phyloP scores from a whole-genome alignment of 1,140 invertebrate species.

The Temnothorax longispinosus region DNA sequence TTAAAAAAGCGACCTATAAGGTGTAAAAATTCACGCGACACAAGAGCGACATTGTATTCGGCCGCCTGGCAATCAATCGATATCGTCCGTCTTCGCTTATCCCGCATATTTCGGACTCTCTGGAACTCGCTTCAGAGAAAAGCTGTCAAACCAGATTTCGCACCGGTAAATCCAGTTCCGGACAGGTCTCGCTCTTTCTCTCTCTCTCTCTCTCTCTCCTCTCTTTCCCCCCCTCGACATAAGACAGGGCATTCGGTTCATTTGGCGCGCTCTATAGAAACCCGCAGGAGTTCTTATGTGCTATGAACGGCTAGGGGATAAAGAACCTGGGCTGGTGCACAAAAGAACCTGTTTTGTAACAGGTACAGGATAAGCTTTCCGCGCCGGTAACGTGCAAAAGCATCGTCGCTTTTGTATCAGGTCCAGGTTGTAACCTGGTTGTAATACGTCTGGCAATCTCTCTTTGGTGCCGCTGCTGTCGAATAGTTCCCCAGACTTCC shows the following conservation, averaged over 20 bases:
- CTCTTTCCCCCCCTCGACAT: background rate
- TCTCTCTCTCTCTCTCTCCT: background rate
- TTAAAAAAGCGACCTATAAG: background rate
- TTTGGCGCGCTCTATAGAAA: conserved; percentile 34
- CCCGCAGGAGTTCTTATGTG: conserved; percentile 34
- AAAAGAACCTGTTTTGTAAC: conserved; percentile 67
- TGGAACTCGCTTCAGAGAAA: conserved; percentile 8
- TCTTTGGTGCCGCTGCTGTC: background rate
- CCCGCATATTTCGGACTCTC: conserved; percentile 3
- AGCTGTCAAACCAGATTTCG: conserved; percentile 60
- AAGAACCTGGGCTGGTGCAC: conserved; percentile 47
- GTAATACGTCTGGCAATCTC: conserved; percentile 24
- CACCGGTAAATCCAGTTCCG: conserved; percentile 47
- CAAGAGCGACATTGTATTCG: background rate
- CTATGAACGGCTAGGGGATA: conserved; percentile 4
- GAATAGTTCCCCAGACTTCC: conserved; percentile 15
- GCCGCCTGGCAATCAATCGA: conserved; percentile 18
- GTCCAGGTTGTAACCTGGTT: conserved; percentile 1
- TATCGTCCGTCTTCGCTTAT: background rate
- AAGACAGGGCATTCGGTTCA: conserved; percentile 48
- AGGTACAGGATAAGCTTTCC: conserved; percentile 57
- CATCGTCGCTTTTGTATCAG: conserved; percentile 14
- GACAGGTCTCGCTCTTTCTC: conserved; percentile 4
- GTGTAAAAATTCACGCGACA: conserved; percentile 6
- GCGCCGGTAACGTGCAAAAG: conserved; percentile 8